phyloP scores from a whole-genome alignment of 2,888 invertebrate species.

The Lottia gigantea region DNA sequence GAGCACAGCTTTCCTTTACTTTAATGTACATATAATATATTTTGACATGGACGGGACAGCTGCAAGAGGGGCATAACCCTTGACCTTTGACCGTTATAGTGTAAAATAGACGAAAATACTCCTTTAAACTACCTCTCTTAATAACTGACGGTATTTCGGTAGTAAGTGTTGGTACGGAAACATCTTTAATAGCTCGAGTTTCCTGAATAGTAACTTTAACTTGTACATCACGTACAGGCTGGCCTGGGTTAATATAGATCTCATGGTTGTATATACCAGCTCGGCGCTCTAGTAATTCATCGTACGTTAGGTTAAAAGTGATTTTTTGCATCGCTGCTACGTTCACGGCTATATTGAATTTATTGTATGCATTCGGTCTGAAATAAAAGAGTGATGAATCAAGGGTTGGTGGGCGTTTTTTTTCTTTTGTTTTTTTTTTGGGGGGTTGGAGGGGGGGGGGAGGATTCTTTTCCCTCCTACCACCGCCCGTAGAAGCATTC shows the following conservation, averaged over 20 bases:
- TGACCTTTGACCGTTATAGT: too few species aligned
- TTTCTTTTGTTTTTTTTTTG: too few species aligned
- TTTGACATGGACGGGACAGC: too few species aligned
- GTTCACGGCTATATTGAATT: slow-evolving; percentile 72
- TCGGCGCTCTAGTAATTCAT: slow-evolving; percentile 76
- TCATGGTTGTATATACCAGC: slow-evolving; percentile 78
- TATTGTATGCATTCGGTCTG: slow-evolving; percentile 56
- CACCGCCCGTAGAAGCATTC: too few species aligned
- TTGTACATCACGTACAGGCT: slow-evolving; percentile 75
- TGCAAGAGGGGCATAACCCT: too few species aligned
- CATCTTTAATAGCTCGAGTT: slow-evolving; percentile 70
- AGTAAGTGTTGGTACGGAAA: slow-evolving; percentile 48
- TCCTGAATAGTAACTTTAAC: slow-evolving; percentile 77
- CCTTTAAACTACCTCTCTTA: slow-evolving; percentile 5
- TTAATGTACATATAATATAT: too few species aligned
- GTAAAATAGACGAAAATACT: too few species aligned
- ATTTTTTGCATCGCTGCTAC: slow-evolving; percentile 75
- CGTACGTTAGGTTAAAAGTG: slow-evolving; percentile 79
- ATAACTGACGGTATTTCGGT: slow-evolving; percentile 34
- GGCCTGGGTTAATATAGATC: slow-evolving; percentile 78
- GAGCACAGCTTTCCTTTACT: too few species aligned
- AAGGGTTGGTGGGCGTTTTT: neutral
- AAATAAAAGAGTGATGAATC: slow-evolving; percentile 16
- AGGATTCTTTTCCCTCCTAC: too few species aligned
- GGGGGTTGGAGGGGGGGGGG: too few species aligned